Evolutionary conservation across 2,888 invertebrate genomes (phyloP).

Genomic region (Aleiodes leptofemur): DNA sequence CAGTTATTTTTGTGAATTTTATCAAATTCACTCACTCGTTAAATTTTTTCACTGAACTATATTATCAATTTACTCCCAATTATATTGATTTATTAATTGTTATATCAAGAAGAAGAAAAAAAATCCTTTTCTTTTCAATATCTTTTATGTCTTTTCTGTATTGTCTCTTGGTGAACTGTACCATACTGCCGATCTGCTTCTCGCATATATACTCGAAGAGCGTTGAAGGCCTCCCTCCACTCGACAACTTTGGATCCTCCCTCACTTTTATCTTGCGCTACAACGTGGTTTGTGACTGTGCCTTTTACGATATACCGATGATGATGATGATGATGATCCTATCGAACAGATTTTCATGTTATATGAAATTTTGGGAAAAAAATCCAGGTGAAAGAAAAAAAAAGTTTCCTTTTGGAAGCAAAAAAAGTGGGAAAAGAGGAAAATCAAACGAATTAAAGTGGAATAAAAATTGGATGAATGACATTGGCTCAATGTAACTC

Average conservation of each 20-base stretch:
- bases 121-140: neutral
- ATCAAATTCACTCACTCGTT: constrained; percentile 3
- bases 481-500: too few relatives aligned
- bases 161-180: constrained; percentile 72
- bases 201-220: constrained; percentile 71
- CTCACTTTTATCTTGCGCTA: constrained; percentile 67
- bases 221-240: constrained; percentile 59
- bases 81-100: neutral
- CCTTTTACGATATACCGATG: neutral
- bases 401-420: too few relatives aligned
- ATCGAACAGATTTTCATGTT: neutral
- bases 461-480: too few relatives aligned
- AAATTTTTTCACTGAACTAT: neutral
- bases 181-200: constrained; percentile 66
- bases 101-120: neutral
- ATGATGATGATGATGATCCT: neutral
- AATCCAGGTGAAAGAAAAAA: too few relatives aligned
- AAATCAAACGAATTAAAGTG: too few relatives aligned
- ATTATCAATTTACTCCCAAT: neutral
- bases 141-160: constrained; percentile 60
- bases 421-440: too few relatives aligned
- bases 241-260: constrained; percentile 62
- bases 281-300: constrained; percentile 31
- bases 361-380: too few relatives aligned
- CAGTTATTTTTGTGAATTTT: neutral